Conservation (phyloP, 1,140 invertebrate genomes). For the Conopomorpha cramerella region DNA sequence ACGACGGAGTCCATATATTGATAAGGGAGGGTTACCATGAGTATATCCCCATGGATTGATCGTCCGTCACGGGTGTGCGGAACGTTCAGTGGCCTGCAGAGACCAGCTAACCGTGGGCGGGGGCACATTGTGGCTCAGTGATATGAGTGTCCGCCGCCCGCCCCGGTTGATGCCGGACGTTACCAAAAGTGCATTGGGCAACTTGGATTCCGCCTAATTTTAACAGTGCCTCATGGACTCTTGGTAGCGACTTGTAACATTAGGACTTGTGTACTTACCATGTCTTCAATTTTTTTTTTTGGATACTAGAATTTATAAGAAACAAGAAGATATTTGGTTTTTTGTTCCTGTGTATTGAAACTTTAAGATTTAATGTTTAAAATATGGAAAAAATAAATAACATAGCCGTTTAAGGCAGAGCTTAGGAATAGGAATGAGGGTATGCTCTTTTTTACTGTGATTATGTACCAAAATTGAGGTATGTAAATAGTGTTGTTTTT, state of each 20-base stretch:
- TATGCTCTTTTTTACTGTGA: slow-evolving; percentile 41
- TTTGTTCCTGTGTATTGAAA: slow-evolving; percentile 61
- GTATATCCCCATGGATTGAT: too few species aligned
- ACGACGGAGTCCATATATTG: too few species aligned
- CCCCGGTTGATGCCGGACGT: slow-evolving; percentile 15
- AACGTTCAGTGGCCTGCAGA: slow-evolving; percentile 5
- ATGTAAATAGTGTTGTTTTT: too few species aligned
- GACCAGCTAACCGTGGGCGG: not conserved
- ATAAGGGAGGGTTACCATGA: too few species aligned
- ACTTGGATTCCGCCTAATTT: slow-evolving; percentile 57
- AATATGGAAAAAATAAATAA: slow-evolving; percentile 47
- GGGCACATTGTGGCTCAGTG: not conserved
- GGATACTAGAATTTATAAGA: slow-evolving; percentile 46
- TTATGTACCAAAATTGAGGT: slow-evolving; percentile 52
- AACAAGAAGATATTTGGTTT: slow-evolving; percentile 50
- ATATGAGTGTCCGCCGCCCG: slow-evolving; percentile 12
- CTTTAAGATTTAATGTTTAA: slow-evolving; percentile 54
- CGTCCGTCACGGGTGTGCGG: too few species aligned
- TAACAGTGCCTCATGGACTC: slow-evolving; percentile 47
- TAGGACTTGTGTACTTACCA: slow-evolving; percentile 45
- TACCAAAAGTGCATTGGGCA: slow-evolving; percentile 46
- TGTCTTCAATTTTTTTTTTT: slow-evolving; percentile 28
- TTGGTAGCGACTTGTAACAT: slow-evolving; percentile 42
- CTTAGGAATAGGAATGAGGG: slow-evolving; percentile 5
- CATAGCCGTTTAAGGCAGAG: slow-evolving; percentile 28